phyloP scores from a whole-genome alignment of 2,888 invertebrate genomes.

The Leucoma salicis region DNA sequence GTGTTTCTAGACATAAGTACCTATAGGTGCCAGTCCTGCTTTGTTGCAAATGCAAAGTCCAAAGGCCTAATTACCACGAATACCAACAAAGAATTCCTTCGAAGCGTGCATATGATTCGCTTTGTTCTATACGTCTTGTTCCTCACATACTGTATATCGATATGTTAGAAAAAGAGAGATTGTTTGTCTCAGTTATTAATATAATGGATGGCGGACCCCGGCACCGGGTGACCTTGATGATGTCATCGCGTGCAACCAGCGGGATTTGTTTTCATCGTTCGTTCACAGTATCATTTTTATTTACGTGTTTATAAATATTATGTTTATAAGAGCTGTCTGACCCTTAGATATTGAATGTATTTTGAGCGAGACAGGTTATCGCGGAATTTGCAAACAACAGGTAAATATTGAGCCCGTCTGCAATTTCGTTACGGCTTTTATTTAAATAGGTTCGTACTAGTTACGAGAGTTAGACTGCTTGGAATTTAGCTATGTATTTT shows the following conservation, averaged over 20 bases:
- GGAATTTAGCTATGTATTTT: too few species aligned
- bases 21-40: conserved; percentile 17
- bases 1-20: background rate
- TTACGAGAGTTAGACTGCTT: too few species aligned
- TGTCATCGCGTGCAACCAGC: conserved; percentile 57
- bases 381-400: too few species aligned
- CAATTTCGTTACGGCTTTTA: too few species aligned
- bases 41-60: conserved; percentile 10
- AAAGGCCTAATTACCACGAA: conserved; percentile 35
- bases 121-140: conserved; percentile 17
- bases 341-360: background rate
- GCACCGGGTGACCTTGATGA: conserved; percentile 70
- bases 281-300: conserved; percentile 15
- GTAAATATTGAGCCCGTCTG: too few species aligned
- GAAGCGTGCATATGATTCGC: conserved; percentile 22
- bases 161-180: conserved; percentile 19
- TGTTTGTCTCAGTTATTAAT: conserved; percentile 31
- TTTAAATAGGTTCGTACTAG: too few species aligned
- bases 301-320: too few species aligned
- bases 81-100: conserved; percentile 28
- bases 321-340: background rate
- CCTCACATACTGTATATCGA: conserved; percentile 8
- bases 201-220: conserved; percentile 33
- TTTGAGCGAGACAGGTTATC: background rate
- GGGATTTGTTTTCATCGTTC: conserved; percentile 52